Conservation (phyloP, 2,797 vertebrate species). For the Brachyrhaphis roseni region DNA sequence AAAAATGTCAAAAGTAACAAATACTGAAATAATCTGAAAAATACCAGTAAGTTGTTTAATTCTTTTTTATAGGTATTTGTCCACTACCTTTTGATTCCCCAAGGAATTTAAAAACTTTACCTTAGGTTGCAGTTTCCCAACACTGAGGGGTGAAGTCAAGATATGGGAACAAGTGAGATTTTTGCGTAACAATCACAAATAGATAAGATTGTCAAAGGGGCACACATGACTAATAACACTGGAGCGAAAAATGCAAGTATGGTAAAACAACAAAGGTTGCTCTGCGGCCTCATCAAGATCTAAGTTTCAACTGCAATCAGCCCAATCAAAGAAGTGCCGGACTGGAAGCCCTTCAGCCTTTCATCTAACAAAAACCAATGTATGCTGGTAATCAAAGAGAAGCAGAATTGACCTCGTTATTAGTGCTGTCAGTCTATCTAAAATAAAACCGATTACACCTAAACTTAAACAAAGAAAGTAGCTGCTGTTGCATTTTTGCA, state of each 20-base stretch:
- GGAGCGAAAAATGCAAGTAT: background rate
- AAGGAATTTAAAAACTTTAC: background rate
- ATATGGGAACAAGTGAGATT: background rate
- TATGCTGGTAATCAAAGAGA: slow-evolving; percentile 44
- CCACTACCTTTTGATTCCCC: background rate
- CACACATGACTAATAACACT: background rate
- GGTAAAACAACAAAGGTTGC: background rate
- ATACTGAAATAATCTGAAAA: background rate
- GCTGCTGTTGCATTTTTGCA: background rate
- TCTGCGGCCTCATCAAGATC: background rate
- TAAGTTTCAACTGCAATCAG: slow-evolving; percentile 52
- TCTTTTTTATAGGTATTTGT: background rate
- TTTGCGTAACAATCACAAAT: background rate
- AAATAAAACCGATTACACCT: slow-evolving; percentile 2
- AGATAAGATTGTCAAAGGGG: background rate
- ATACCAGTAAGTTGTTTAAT: background rate
- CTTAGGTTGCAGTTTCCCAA: background rate
- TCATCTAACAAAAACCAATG: slow-evolving; percentile 22
- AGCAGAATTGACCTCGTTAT: slow-evolving; percentile 37
- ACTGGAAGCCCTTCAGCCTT: slow-evolving; percentile 39
- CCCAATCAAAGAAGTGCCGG: slow-evolving; percentile 45
- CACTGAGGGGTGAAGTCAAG: background rate
- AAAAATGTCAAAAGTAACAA: no score
- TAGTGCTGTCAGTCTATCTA: background rate
- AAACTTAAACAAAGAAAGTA: background rate